Percentiles rank a stretch among this genome's conserved stretches.
phyloP scores from a whole-genome alignment of 2,113 vertebrate species.

The Marmota monax region DNA sequence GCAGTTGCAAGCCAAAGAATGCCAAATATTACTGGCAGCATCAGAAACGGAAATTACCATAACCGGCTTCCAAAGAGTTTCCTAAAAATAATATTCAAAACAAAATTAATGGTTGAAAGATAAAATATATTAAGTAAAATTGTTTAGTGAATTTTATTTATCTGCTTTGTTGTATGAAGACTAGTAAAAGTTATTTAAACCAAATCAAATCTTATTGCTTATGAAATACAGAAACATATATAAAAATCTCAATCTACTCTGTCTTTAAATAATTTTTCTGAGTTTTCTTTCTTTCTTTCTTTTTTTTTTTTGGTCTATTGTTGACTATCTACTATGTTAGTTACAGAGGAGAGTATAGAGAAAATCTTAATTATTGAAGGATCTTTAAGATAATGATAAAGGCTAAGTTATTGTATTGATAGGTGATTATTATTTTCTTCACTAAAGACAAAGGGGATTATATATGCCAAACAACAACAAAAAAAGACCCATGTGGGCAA shows the following conservation, averaged over 20 bases:
- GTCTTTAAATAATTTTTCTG: neutral
- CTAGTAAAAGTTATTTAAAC: neutral
- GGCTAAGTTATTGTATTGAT: neutral
- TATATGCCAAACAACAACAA: neutral
- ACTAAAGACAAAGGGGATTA: neutral
- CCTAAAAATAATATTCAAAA: neutral
- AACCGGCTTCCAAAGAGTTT: neutral
- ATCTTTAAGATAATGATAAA: neutral
- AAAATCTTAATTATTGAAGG: neutral
- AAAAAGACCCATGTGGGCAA: neutral
- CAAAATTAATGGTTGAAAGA: neutral
- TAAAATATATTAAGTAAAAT: neutral
- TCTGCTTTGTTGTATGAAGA: neutral
- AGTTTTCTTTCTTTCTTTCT: neutral
- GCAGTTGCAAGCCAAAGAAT: neutral
- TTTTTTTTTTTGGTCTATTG: neutral
- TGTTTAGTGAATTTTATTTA: neutral
- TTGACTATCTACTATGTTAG: neutral
- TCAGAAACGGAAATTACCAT: neutral
- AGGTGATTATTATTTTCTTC: neutral
- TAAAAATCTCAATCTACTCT: neutral
- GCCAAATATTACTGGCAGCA: neutral
- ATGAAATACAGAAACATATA: neutral
- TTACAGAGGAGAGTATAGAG: neutral
- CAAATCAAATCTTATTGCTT: neutral